Evolutionary conservation across 2,888 invertebrate species (phyloP).

Genomic region (Eustalomyia histrio): DNA sequence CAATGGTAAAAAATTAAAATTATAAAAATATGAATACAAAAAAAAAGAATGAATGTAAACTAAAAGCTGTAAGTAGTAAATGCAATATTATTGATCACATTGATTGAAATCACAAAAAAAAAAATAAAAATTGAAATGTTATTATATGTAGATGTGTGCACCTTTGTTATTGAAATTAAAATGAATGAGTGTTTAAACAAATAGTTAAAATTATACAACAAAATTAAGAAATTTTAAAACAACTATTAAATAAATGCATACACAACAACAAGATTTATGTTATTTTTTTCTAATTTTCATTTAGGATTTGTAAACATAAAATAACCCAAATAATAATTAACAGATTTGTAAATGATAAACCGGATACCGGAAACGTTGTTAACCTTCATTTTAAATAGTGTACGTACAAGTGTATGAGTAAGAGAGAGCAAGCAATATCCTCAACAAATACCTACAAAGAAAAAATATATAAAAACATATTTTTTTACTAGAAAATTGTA

Average conservation of each 20-base stretch:
- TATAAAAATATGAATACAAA: not conserved
- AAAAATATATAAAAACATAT: conserved; percentile 21
- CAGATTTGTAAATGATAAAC: conserved; percentile 23
- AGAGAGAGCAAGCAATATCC: not conserved
- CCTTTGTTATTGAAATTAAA: conserved; percentile 18
- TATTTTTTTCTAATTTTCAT: not conserved
- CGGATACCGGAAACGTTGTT: conserved; percentile 26
- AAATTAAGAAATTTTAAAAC: not conserved
- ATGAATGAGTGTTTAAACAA: conserved; percentile 5
- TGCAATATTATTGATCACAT: conserved; percentile 36
- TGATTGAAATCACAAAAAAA: conserved; percentile 28
- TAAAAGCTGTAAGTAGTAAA: not conserved
- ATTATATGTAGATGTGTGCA: conserved; percentile 43
- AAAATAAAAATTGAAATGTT: conserved; percentile 16
- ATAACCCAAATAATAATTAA: not conserved
- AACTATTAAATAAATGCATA: not conserved
- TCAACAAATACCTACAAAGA: not conserved
- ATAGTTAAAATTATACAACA: not conserved
- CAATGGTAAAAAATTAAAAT: not conserved
- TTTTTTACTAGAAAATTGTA: conserved; percentile 21
- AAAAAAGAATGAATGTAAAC: not conserved
- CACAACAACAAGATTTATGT: not conserved
- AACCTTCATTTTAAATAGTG: conserved; percentile 41
- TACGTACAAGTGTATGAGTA: conserved; percentile 43
- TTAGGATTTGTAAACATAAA: not conserved